Evolutionary conservation across 1,140 invertebrate species (phyloP).

Genomic region (Euura saliciscinereae): DNA sequence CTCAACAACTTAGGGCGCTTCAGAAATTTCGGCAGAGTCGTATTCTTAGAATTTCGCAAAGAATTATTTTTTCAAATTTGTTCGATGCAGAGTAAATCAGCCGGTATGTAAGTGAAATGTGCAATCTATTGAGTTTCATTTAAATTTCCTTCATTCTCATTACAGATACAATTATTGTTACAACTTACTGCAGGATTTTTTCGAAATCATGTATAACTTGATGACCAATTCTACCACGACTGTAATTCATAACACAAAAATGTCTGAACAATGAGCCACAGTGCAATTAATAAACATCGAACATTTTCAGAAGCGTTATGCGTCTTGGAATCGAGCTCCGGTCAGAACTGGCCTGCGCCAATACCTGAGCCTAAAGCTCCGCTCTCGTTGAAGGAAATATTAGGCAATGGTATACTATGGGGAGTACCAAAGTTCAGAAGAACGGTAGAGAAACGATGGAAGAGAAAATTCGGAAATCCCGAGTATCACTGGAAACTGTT

Average conservation of each 20-base stretch:
- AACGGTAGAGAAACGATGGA: slow-evolving; percentile 73
- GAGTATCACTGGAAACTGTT: slow-evolving; percentile 71
- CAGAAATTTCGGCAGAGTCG: no score
- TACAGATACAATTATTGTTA: background rate
- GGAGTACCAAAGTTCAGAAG: slow-evolving; percentile 81
- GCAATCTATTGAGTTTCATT: background rate
- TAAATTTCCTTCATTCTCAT: background rate
- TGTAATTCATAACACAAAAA: background rate
- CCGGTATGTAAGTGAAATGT: no score
- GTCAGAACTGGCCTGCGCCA: slow-evolving; percentile 25
- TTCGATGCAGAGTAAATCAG: no score
- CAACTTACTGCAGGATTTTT: background rate
- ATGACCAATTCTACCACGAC: background rate
- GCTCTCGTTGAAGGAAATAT: slow-evolving; percentile 65
- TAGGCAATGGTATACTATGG: slow-evolving; percentile 78
- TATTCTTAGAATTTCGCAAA: no score
- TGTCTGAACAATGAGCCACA: no score
- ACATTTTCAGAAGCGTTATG: slow-evolving; percentile 40
- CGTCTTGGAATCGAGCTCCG: slow-evolving; percentile 40
- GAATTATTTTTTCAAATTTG: no score
- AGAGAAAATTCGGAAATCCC: slow-evolving; percentile 72
- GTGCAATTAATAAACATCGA: no score
- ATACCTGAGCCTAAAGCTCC: slow-evolving; percentile 25
- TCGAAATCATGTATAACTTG: background rate
- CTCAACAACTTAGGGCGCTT: no score